Evolutionary conservation across 2,888 invertebrate species (phyloP).

Genomic region (Acleris literana): DNA sequence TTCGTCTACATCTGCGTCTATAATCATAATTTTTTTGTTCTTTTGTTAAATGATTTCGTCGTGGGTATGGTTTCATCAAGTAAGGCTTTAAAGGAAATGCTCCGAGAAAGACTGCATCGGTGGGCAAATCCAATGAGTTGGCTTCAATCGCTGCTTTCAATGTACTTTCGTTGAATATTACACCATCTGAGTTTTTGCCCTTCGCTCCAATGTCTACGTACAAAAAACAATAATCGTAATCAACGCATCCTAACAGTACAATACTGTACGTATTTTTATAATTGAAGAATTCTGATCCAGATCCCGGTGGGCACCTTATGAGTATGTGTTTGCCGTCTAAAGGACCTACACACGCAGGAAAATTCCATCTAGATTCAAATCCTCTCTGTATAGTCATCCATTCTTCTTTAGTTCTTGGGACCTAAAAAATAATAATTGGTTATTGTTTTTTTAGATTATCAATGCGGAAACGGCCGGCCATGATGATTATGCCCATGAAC

Average conservation of each 20-base stretch:
- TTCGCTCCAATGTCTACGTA: constrained; percentile 33
- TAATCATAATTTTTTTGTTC: constrained; percentile 28
- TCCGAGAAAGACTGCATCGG: constrained; percentile 29
- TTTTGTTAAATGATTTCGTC: constrained; percentile 21
- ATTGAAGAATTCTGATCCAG: constrained; percentile 34
- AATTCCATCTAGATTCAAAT: constrained; percentile 36
- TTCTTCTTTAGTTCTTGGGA: constrained; percentile 1
- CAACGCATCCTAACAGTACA: constrained; percentile 10
- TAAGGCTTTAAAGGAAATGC: constrained; percentile 36
- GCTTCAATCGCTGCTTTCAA: constrained; percentile 34
- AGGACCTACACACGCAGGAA: constrained; percentile 35
- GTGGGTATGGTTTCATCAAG: constrained; percentile 25
- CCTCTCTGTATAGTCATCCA: background rate
- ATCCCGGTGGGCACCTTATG: constrained; percentile 32
- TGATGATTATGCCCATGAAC: constrained; percentile 2
- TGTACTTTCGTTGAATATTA: constrained; percentile 28
- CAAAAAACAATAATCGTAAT: constrained; percentile 37
- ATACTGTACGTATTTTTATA: constrained; percentile 37
- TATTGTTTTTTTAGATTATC: constrained; percentile 6
- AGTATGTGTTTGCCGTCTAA: constrained; percentile 36
- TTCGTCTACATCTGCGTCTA: constrained; percentile 32
- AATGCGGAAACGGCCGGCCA: constrained; percentile 1
- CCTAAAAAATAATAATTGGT: constrained; percentile 12
- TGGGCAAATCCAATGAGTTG: constrained; percentile 35
- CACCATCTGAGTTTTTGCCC: constrained; percentile 36